Evolutionary conservation across 2,888 invertebrate species (phyloP), one percentile per base, ranked within the genome.

Genomic region (Amblyjoppa proteus): DNA sequence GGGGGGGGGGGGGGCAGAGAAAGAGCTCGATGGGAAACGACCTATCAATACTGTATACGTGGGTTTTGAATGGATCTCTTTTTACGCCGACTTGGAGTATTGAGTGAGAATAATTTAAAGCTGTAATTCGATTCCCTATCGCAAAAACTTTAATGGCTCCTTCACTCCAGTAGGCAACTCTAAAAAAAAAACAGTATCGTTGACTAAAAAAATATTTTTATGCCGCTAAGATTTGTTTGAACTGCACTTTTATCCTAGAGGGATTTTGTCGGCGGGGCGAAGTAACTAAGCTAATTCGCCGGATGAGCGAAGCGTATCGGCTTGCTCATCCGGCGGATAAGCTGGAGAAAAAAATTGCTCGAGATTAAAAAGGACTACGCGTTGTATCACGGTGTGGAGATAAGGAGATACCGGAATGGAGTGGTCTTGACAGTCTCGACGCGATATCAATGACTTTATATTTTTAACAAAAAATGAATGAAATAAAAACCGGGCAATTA

Each of bases 331-430:
- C 3, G 38, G 6, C 31, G 41, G 77, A 78, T 78, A 69, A 77
- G 56, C 56, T 28, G 5, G 31, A 13, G 16, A 53, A 69, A 69
- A 51, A 41, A 77, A 58, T 38, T 38, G 4, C 41, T 51, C n/a
- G 56, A 56, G 69, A 69, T 78, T 31, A 78, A 58, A 58, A 69
- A 31, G 77, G 41, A 45, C 58, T 78, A 38, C 58, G 45, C 45
- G 51, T 49, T 28, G 41, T 69, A 58, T 58, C 45, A 9, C 31
- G 9, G 45, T 68, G 41, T 25, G 0, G 28, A 11, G 16, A 68
- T 68, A 34, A 53, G 28, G 13, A 16, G 69, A 58, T 56, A 31
- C 41, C 9, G 56, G 31, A 70, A 70, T 25, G 7, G 56, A 56
- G 56, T 25, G 9, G 25, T 34, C 34, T 34, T 34, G 34, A 34